Conservation (phyloP, 2,888 invertebrate genomes). For the Cheilosia grossa region DNA sequence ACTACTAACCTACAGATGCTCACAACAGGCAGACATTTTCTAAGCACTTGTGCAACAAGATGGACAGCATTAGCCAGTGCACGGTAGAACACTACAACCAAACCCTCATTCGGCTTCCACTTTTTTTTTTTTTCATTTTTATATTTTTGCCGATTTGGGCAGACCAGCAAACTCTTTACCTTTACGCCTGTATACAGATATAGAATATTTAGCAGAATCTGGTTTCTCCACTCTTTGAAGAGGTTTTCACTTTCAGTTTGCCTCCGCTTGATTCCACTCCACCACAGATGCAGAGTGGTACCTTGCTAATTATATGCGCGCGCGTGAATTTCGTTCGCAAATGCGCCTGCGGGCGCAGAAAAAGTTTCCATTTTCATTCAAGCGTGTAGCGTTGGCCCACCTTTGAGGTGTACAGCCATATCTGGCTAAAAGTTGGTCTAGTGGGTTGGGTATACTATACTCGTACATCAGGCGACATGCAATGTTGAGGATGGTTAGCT, state of each 20-base stretch:
- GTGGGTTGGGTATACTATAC: not conserved
- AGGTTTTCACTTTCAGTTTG: constrained; percentile 58
- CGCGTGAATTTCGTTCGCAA: constrained; percentile 42
- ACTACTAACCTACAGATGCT: constrained; percentile 53
- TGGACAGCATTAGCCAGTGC: not conserved
- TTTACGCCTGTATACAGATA: not conserved
- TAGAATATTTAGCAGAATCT: constrained; percentile 47
- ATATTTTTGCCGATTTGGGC: constrained; percentile 18
- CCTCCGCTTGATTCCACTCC: constrained; percentile 1
- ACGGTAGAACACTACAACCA: constrained; percentile 27
- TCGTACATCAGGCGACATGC: not conserved
- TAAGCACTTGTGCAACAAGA: constrained; percentile 39
- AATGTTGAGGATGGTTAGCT: constrained; percentile 5
- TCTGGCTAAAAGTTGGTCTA: constrained; percentile 12
- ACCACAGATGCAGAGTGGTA: not conserved
- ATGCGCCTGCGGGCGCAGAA: constrained; percentile 43
- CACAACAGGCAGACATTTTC: constrained; percentile 8
- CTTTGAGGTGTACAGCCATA: constrained; percentile 15
- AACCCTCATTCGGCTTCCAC: constrained; percentile 19
- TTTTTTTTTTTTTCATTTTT: not conserved
- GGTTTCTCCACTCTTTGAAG: constrained; percentile 45
- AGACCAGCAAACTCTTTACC: constrained; percentile 34
- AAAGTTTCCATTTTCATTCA: constrained; percentile 56
- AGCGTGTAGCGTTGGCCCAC: constrained; percentile 36
- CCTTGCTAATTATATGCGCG: constrained; percentile 58